These are phyloP conservation scores for Eospalax fontanierii DNA, from an alignment of 2,797 vertebrate species.

Conservation along the genomic window DNA sequence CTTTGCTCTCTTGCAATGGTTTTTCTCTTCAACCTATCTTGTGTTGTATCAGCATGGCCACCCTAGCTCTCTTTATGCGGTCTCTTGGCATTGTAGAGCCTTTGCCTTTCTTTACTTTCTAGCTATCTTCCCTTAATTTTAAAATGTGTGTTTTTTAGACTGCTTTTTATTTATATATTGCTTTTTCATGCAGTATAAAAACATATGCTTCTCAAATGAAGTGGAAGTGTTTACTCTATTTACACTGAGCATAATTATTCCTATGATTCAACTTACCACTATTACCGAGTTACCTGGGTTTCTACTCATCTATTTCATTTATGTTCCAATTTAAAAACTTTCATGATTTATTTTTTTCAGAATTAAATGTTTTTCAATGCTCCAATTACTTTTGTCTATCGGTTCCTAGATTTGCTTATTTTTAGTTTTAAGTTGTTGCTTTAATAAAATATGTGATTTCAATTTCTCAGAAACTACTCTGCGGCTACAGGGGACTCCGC, in stretches of 20 bases:
- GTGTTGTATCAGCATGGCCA: not conserved
- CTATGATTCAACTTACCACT: not conserved
- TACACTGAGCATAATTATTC: not conserved
- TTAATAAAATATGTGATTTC: not conserved
- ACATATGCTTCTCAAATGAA: not conserved
- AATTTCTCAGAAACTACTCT: not conserved
- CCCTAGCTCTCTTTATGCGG: not conserved
- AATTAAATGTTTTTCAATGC: not conserved
- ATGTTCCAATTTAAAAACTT: not conserved
- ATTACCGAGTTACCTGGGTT: not conserved
- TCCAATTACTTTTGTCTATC: not conserved
- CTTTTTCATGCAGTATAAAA: not conserved
- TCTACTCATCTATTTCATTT: not conserved
- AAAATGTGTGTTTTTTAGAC: not conserved
- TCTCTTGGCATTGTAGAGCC: not conserved
- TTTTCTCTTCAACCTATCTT: not conserved
- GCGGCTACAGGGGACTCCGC: not conserved
- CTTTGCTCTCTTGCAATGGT: not conserved
- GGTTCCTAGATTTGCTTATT: not conserved
- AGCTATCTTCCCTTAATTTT: not conserved
- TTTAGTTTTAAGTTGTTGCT: not conserved
- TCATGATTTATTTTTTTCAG: conserved; percentile 2
- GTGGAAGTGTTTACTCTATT: not conserved
- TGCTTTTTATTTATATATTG: not conserved
- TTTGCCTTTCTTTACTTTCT: not conserved